Evolutionary conservation across 2,113 vertebrate genomes (phyloP), one percentile per base, ranked within the genome.

Genomic region (Deroptyus accipitrinus): DNA sequence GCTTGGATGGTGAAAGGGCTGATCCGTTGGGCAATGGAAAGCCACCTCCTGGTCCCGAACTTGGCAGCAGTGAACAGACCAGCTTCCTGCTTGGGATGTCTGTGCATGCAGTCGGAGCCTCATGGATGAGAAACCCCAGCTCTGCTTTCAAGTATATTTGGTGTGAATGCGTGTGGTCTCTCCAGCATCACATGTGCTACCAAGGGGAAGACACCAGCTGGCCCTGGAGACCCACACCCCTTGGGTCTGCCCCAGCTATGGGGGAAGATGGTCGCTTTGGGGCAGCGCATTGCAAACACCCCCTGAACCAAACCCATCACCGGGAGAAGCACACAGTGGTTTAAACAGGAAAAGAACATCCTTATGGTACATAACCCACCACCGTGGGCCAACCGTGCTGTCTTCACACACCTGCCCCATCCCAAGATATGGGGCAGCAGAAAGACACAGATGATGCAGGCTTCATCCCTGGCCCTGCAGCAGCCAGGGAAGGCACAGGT

Each of bases 21-120:
- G 1, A 51, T 57, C 44, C 1, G 0, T 4, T 0, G 0, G 23
- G 67, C 0, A 3, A 44, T 19, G 35, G 57, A 59, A 54, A 91
- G 57, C 39, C 48, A 33, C 33, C 57, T 91, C 39, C 63, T 6
- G 1, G 19, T 37, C 85, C 82, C 0, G 0, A 75, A 28, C 33
- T 59, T 3, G 2, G 78, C 3, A 7, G 46, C 16, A 67, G 46
- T 46, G 77, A 73, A 85, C 42, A 79, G 81, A 24, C 20, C 66
- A 79, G 81, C 27, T 5, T 72, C 75, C 81, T 79, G 54, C 67
- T 35, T 9, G 13, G 69, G 74, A 49, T 62, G 63, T 86, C 79
- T 93, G 94, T 95, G 92, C 54, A 9, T 31, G 0, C 1, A 81
- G 22, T 2, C 11, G 3, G 68, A 88, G 80, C 44, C 48, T 61